phyloP scores from a whole-genome alignment of 2,888 invertebrate species.

The Hyposoter didymator region DNA sequence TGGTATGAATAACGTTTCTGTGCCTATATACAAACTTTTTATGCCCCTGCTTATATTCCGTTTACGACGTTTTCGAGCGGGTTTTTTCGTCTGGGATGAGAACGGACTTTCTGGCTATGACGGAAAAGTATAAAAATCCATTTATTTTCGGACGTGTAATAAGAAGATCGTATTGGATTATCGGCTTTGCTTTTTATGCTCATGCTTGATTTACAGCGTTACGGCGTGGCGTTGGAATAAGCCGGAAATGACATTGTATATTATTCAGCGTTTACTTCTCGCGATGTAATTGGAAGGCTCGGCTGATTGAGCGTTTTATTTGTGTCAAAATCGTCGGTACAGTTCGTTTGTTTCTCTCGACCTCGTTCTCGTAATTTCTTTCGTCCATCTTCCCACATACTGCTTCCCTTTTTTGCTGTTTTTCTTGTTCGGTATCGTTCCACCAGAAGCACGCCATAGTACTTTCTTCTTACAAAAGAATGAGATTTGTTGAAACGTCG shows the following conservation, averaged over 20 bases:
- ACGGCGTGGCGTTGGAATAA: neutral
- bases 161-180: slow-evolving; percentile 47
- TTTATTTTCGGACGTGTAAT: slow-evolving; percentile 38
- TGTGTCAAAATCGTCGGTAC: neutral
- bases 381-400: neutral
- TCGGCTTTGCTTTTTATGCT: neutral
- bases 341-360: neutral
- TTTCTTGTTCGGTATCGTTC: neutral
- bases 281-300: neutral
- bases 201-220: neutral
- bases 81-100: slow-evolving; percentile 39
- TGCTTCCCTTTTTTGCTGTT: neutral
- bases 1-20: neutral
- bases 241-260: neutral
- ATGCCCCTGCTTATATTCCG: slow-evolving; percentile 24
- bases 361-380: neutral
- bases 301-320: neutral
- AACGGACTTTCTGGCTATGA: slow-evolving; percentile 25
- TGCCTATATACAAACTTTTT: slow-evolving; percentile 31
- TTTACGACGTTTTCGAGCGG: slow-evolving; percentile 49
- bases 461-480: slow-evolving; percentile 4
- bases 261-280: neutral
- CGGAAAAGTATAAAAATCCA: slow-evolving; percentile 27
- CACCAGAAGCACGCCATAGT: neutral
- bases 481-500: slow-evolving; percentile 5